Conservation (phyloP, 1,140 invertebrate genomes). For the Halictus rubicundus region DNA sequence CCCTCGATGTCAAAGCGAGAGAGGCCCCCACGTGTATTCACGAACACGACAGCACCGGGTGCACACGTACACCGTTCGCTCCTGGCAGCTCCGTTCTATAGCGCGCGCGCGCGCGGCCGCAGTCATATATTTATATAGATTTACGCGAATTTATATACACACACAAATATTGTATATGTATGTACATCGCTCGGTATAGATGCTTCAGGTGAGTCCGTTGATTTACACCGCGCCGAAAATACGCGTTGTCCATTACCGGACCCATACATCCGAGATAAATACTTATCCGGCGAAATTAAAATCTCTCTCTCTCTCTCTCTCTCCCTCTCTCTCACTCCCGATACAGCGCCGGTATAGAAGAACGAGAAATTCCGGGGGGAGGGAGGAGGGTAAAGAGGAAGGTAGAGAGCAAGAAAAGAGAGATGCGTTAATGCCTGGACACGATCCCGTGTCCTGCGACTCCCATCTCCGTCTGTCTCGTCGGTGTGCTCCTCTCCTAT, state of each 20-base stretch:
- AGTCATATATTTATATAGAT: constrained; percentile 41
- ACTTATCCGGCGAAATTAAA: constrained; percentile 47
- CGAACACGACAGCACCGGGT: neutral
- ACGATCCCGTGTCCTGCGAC: constrained; percentile 31
- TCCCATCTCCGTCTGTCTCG: constrained; percentile 3
- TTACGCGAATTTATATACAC: constrained; percentile 10
- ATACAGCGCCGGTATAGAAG: neutral
- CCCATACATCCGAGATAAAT: constrained; percentile 35
- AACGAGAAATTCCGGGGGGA: constrained; percentile 5
- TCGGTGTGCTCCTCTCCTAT: constrained; percentile 12
- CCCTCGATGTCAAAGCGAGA: constrained; percentile 56
- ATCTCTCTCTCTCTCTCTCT: constrained; percentile 14
- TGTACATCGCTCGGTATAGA: no score
- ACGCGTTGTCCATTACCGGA: constrained; percentile 45
- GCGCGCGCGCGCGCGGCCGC: neutral
- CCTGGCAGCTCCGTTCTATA: neutral
- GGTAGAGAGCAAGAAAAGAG: neutral
- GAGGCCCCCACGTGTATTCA: constrained; percentile 42
- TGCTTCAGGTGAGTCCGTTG: constrained; percentile 10
- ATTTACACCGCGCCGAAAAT: constrained; percentile 47
- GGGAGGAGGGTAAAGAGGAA: neutral
- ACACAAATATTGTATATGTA: no score
- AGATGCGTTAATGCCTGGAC: constrained; percentile 40
- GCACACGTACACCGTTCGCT: no score
- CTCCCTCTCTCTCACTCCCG: no score